Conservation (phyloP, 2,113 vertebrate species). For the Daboia siamensis region DNA sequence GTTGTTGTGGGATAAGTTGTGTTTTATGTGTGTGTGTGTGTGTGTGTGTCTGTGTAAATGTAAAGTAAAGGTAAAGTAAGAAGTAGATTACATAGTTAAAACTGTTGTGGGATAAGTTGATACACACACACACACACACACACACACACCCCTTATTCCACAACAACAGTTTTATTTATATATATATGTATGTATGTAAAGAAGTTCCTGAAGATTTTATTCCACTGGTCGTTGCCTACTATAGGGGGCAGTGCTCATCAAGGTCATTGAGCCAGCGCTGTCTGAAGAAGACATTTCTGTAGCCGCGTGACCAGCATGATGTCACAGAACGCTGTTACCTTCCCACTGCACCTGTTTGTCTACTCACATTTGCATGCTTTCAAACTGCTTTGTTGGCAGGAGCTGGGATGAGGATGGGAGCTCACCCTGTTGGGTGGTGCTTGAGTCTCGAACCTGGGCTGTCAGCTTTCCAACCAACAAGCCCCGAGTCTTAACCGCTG, state of each 20-base stretch:
- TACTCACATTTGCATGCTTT: not conserved
- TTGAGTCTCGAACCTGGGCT: not conserved
- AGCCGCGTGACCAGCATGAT: not conserved
- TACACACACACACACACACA: too few species aligned
- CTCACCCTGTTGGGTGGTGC: not conserved
- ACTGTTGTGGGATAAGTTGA: too few species aligned
- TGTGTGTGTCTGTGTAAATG: too few species aligned
- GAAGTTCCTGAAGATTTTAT: not conserved
- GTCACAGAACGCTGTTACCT: not conserved
- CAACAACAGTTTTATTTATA: too few species aligned
- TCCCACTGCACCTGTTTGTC: not conserved
- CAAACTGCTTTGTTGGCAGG: not conserved
- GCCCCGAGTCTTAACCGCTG: not conserved
- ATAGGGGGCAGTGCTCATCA: not conserved
- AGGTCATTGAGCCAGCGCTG: not conserved
- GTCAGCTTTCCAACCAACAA: not conserved
- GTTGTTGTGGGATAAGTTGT: not conserved
- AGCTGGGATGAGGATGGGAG: not conserved
- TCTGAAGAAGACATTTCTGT: not conserved
- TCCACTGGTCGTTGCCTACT: not conserved
- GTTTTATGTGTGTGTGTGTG: too few species aligned
- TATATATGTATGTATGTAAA: not conserved
- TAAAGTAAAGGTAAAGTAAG: conserved; percentile 60
- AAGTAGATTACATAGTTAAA: not conserved
- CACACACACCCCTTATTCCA: too few species aligned